These are phyloP conservation scores for Sebastes steindachneri DNA, from an alignment of 2,797 vertebrate species.

Conservation along the genomic window DNA sequence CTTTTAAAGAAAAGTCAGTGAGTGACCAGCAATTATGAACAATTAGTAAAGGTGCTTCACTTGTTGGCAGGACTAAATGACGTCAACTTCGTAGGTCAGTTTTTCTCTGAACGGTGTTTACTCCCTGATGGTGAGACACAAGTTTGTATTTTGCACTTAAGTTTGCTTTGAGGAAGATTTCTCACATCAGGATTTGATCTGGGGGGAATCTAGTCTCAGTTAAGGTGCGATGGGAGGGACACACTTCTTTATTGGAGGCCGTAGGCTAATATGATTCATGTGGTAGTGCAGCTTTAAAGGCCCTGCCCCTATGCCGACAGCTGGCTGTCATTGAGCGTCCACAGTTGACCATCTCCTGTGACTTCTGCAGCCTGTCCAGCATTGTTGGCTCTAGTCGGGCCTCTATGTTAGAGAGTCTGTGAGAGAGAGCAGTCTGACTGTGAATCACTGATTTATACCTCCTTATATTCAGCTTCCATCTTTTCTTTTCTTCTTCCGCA, in stretches of 20 bases:
- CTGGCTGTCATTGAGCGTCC: not conserved
- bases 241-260: not conserved
- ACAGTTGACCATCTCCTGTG: not conserved
- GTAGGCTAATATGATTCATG: not conserved
- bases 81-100: not conserved
- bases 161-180: not conserved
- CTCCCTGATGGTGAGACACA: not conserved
- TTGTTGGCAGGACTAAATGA: too few relatives aligned
- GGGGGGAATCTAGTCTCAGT: not conserved
- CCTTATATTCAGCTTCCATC: not conserved
- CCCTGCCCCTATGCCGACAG: too few relatives aligned
- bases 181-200: not conserved
- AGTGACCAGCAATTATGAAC: too few relatives aligned
- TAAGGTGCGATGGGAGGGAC: not conserved
- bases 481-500: too few relatives aligned
- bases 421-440: not conserved
- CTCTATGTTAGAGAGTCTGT: rapidly evolving
- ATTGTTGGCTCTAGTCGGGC: not conserved
- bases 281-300: not conserved
- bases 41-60: too few relatives aligned
- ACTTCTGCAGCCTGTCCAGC: not conserved
- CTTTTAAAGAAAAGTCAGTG: too few relatives aligned
- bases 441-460: rapidly evolving
- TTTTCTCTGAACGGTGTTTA: not conserved
- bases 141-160: too few relatives aligned